phyloP scores from a whole-genome alignment of 2,113 vertebrate species.

The Casuarius casuarius region DNA sequence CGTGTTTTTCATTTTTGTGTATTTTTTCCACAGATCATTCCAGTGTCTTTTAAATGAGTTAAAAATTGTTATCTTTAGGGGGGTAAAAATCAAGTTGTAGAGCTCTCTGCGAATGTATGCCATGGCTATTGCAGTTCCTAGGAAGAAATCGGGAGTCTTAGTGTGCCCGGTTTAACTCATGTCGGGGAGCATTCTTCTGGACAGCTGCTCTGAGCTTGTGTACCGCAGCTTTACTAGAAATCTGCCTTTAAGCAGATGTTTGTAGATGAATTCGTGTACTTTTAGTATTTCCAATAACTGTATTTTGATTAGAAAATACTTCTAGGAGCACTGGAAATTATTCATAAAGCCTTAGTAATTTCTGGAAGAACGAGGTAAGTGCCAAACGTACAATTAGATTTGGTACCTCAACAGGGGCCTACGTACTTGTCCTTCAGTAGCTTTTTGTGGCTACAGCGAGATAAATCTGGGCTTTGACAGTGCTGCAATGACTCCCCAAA shows the following conservation, averaged over 20 bases:
- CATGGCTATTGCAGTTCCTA: background rate
- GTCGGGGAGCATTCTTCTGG: too few relatives aligned
- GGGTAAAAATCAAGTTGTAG: background rate
- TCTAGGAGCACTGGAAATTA: background rate
- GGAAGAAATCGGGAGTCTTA: background rate
- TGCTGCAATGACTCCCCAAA: background rate
- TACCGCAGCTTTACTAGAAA: background rate
- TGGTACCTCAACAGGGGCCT: background rate
- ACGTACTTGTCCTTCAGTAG: background rate
- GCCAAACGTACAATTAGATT: background rate
- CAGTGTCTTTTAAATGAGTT: background rate
- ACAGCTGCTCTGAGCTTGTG: too few relatives aligned
- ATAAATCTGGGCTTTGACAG: background rate
- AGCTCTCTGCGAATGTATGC: background rate
- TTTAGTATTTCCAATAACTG: background rate
- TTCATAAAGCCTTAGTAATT: background rate
- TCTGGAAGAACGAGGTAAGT: background rate
- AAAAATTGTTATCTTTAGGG: background rate
- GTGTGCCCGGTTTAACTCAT: too few relatives aligned
- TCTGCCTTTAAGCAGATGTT: background rate
- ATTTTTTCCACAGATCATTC: background rate
- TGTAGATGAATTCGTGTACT: background rate
- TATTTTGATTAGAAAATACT: background rate
- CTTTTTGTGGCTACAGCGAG: background rate
- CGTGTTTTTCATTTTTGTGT: background rate